These are phyloP conservation scores for Mastomys coucha DNA, from an alignment of 2,113 vertebrate species.

Conservation along the genomic window DNA sequence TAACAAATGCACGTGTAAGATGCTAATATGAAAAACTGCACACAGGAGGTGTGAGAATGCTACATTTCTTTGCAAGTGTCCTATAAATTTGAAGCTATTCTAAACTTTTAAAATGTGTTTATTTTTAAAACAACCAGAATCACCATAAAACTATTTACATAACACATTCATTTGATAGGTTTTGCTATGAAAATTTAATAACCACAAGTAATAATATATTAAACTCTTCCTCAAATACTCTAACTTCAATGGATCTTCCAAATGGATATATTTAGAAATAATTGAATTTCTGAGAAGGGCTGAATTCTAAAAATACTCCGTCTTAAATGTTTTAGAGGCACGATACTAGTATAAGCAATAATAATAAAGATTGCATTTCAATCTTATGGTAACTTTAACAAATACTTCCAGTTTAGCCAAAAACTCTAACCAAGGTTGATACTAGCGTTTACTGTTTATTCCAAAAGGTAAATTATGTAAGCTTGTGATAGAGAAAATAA, in stretches of 20 bases:
- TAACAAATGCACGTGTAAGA: background rate
- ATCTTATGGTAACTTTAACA: background rate
- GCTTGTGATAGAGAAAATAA: too few relatives aligned
- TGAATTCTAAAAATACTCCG: slow-evolving; percentile 49
- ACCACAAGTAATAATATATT: background rate
- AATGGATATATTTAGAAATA: background rate
- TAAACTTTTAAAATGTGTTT: slow-evolving; percentile 7
- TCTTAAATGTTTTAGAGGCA: background rate
- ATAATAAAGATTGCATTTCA: background rate
- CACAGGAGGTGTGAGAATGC: background rate
- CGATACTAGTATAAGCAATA: background rate
- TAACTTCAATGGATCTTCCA: background rate
- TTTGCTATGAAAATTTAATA: slow-evolving; percentile 52
- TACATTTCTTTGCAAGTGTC: background rate
- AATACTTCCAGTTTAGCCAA: slow-evolving; percentile 10
- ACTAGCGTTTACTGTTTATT: background rate
- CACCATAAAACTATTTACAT: slow-evolving; percentile 4
- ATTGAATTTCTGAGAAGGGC: slow-evolving; percentile 23
- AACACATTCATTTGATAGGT: slow-evolving; percentile 12
- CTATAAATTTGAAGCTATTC: background rate
- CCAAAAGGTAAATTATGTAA: background rate
- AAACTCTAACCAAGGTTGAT: slow-evolving; percentile 7
- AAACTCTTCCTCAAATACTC: background rate
- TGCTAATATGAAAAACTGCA: slow-evolving; percentile 1
- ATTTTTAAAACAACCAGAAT: slow-evolving; percentile 2